Base-by-base conservation (phyloP, 2,888 invertebrate genomes). In the Flexamia atlantica region DNA sequence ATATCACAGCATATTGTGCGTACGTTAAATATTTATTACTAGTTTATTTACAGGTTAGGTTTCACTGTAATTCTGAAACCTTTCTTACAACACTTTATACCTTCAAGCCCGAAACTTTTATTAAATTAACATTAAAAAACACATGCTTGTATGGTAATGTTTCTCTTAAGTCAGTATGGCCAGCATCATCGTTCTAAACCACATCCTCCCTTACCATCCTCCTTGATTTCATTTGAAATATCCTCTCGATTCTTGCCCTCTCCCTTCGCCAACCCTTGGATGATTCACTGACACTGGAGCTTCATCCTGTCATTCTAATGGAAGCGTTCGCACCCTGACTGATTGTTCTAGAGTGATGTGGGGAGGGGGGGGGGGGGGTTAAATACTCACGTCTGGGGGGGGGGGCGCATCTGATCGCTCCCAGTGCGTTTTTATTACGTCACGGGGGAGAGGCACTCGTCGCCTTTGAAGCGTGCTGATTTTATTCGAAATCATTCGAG, bases 301-400 rank as follows among this genome's bases (percentile, higher is more conserved):
- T 30, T 17, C 32, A 5, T 5, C 60, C 64, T 50, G 40, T 76
- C 46, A 17, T 1, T 28, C 25, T 76, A 76, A 76, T 46, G 50
- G 42, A 72, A 23, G 42, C 46, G 20, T 23, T 46, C 76, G 50
- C 46, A 20, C 76, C 28, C 76, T 25, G 76, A 72, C 23, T 72
- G 72, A 68, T 68, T 68, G 68, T 68, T 72, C 72, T 72, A 72
- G 40, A 36, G 36, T 28, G 50, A 28, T n/a, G 50, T 25, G 28
- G 17, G 5, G 25, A 10, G 72, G n/a, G 42, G 14, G 72, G 40
- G 40, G 72, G 40, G 32, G 42, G 25, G 23, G 5, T 72, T 72
- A 72, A 72, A 72, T 42, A 36, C 72, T 42, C 72, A 36, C 36
- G 36, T 4, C 36, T 20, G 36, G 42, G 12, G 46, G 0, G 40